Percentiles rank a stretch among this genome's conserved stretches.
These are phyloP conservation scores for Saimiri boliviensis DNA, from an alignment of 2,113 vertebrate species.

Conservation along the genomic window DNA sequence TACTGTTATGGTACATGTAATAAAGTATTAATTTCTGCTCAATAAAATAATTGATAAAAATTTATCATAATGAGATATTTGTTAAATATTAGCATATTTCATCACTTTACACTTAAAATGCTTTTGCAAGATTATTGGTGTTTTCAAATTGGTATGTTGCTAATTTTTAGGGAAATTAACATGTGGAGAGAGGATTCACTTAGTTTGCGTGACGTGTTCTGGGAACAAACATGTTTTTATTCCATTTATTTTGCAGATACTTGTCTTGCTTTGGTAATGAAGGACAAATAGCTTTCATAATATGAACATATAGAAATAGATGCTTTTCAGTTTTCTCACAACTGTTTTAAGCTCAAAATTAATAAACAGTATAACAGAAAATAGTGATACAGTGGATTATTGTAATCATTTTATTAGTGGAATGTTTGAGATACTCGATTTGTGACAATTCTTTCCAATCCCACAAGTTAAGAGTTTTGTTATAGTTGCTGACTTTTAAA, in stretches of 20 bases:
- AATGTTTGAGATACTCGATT: not conserved
- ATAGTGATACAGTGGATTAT: not conserved
- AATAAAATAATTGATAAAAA: not conserved
- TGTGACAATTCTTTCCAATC: not conserved
- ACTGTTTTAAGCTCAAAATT: not conserved
- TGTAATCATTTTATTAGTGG: not conserved
- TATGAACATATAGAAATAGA: not conserved
- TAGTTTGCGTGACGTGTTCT: not conserved
- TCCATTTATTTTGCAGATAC: not conserved
- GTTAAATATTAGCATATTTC: not conserved
- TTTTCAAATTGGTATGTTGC: not conserved
- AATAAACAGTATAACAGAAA: conserved; percentile 7
- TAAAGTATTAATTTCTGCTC: not conserved
- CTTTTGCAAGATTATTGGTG: not conserved
- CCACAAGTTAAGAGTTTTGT: not conserved
- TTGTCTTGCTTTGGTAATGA: not conserved
- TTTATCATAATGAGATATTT: not conserved
- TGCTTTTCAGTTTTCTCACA: not conserved
- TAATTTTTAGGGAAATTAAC: not conserved
- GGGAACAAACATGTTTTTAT: not conserved
- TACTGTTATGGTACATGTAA: not conserved
- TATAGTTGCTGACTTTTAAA: not conserved
- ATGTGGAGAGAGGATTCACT: not conserved
- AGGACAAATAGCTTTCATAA: not conserved
- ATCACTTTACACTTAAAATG: not conserved